A percentile compares a stretch with the other conserved stretches of the same genome.
phyloP scores from a whole-genome alignment of 2,113 vertebrate species.

The Thalassoma bifasciatum region DNA sequence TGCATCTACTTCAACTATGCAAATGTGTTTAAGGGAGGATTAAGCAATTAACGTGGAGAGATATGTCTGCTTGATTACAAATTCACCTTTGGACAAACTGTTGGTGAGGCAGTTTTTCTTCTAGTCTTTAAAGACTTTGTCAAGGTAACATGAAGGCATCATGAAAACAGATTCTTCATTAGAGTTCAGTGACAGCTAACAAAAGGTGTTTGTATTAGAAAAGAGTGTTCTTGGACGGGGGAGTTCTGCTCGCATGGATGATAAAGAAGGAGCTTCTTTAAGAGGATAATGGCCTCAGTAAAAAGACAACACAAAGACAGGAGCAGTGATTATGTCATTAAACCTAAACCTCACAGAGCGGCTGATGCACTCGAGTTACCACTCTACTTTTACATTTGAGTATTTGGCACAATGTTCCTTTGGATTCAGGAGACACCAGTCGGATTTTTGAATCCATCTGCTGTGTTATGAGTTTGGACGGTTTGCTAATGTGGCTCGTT shows the following conservation, averaged over 20 bases:
- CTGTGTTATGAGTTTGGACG: conserved; percentile 9
- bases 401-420: conserved; percentile 37
- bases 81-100: conserved; percentile 40
- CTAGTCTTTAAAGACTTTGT: conserved; percentile 8
- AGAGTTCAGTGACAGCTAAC: conserved; percentile 8
- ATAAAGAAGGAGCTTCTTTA: conserved; percentile 24
- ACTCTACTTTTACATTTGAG: conserved; percentile 25
- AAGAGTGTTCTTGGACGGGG: neutral
- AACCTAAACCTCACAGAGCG: conserved; percentile 48
- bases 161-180: neutral
- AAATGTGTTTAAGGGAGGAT: conserved; percentile 45
- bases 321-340: conserved; percentile 36
- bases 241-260: conserved; percentile 1
- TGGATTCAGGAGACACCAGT: neutral
- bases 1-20: conserved; percentile 29
- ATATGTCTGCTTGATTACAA: conserved; percentile 59
- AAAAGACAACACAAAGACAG: conserved; percentile 8
- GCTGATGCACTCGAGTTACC: conserved; percentile 23
- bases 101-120: conserved; percentile 15
- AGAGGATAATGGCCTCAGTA: conserved; percentile 21
- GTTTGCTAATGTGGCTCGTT: conserved; percentile 2
- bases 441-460: conserved; percentile 19
- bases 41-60: conserved; percentile 58
- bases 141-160: neutral
- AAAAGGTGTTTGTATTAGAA: conserved; percentile 4